Base-by-base conservation (phyloP, 2,797 vertebrate species). In the Caiman crocodilus region DNA sequence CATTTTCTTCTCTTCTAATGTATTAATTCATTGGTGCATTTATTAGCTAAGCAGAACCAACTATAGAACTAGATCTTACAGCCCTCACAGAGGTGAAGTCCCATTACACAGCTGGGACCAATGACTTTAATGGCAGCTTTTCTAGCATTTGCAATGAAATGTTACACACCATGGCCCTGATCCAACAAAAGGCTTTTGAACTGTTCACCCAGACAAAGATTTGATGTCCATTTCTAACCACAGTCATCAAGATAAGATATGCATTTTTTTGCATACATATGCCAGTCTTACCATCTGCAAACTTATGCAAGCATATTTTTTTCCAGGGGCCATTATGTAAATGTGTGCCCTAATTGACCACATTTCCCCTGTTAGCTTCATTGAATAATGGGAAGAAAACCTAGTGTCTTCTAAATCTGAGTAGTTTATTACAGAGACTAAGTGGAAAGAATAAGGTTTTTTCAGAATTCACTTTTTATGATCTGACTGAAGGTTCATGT, bases 111-210 rank as follows among this genome's bases (percentile, higher is more conserved):
- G 30, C 69, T 82, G 60, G 55, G 23, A 84, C 42, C 18, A 30
- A 64, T 73, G 23, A 15, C 23, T 73, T 73, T 42, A 73, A 26
- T 50, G 69, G 14, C 5, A 60, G 3, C 17, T 57, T 84, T 89
- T 12, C 57, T 57, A 16, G 16, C 4, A 42, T 18, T 30, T 83
- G 65, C 56, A 65, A 69, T 55, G 2, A 4, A 12, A 26, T 15
- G 14, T 73, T 25, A 55, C 6, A 65, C 0, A 1, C n/a, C 32
- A 20, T 14, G 0, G 0, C 11, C 84, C 26, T 11, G 73, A 71
- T 11, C 76, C 57, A 71, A 42, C 14, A 26, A 6, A 21, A 60
- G 23, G 59, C 13, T 60, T 79, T 6, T 12, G 12, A 55, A 9
- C 32, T 7, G 12, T 35, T 69, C 67, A 35, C 67, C 20, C 67